phyloP scores from a whole-genome alignment of 37 sponge, comb jelly and placozoan genomes.

The Axinella damicornis region DNA sequence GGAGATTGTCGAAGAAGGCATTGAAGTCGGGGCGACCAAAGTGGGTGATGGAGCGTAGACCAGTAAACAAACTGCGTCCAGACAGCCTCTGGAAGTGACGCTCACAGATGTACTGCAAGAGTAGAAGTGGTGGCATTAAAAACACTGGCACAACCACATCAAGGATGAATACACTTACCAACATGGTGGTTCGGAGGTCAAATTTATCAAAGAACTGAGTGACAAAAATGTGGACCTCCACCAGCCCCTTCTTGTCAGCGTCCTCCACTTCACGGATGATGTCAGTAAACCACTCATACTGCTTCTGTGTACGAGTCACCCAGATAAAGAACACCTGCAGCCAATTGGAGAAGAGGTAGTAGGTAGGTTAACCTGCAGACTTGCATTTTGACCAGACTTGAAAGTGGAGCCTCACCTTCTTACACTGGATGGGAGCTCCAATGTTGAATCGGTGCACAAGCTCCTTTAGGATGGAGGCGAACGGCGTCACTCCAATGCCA shows the following conservation, averaged over 20 bases:
- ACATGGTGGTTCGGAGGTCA: conserved; percentile 97
- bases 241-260: conserved; percentile 77
- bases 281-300: conserved; percentile 97
- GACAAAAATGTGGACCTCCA: conserved; percentile 96
- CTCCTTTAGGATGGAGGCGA: conserved; percentile 99
- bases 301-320: conserved; percentile 97
- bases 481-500: conserved; percentile 98
- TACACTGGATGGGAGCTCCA: conserved; percentile 84
- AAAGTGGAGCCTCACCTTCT: conserved; percentile 87
- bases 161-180: conserved; percentile 61
- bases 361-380: too few relatives aligned
- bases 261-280: conserved; percentile 94
- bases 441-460: conserved; percentile 89
- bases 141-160: too few relatives aligned
- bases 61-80: conserved; percentile 94
- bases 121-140: neutral
- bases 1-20: conserved; percentile 87
- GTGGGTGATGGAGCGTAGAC: conserved; percentile 92
- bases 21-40: conserved; percentile 96
- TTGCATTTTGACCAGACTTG: too few relatives aligned
- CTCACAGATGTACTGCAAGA: conserved; percentile 94
- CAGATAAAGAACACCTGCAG: conserved; percentile 95
- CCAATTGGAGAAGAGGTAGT: too few relatives aligned
- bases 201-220: conserved; percentile 97
- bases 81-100: conserved; percentile 95